Evolutionary conservation across 2,113 vertebrate species (phyloP).

Genomic region (Cynoglossus semilaevis): DNA sequence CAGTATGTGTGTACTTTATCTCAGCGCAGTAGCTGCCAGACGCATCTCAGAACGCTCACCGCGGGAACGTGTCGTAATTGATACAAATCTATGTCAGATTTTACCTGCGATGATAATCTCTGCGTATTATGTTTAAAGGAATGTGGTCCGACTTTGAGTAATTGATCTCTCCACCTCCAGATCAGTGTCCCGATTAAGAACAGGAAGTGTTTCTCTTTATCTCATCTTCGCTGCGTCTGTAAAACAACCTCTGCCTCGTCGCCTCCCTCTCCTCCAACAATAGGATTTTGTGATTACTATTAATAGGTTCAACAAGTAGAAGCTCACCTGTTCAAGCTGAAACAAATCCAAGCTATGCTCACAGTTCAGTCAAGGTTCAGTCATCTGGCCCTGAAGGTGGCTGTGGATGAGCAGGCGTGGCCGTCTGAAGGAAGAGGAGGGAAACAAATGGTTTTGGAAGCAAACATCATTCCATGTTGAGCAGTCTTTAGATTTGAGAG

Average conservation of each 20-base stretch:
- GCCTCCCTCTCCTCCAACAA: conserved; percentile 43
- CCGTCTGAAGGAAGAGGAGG: neutral
- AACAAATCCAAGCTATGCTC: conserved; percentile 53
- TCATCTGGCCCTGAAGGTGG: conserved; percentile 37
- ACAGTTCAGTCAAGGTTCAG: conserved; percentile 37
- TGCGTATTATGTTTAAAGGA: neutral
- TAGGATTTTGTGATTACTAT: conserved; percentile 44
- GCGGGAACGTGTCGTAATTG: no score
- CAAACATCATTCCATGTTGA: neutral
- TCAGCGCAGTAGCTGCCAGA: no score
- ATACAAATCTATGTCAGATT: neutral
- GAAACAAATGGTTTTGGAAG: conserved; percentile 19
- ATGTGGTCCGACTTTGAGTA: neutral
- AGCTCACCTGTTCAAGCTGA: conserved; percentile 56
- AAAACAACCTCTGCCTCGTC: conserved; percentile 20
- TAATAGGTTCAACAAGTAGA: conserved; percentile 50
- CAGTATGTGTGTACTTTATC: no score
- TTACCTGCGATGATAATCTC: neutral
- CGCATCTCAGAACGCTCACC: no score
- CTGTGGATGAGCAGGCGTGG: conserved; percentile 30
- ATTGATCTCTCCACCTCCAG: conserved; percentile 20
- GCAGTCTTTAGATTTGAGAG: conserved; percentile 14
- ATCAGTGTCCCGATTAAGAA: conserved; percentile 39
- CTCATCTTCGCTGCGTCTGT: conserved; percentile 11
- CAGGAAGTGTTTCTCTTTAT: conserved; percentile 30